Percentiles rank a stretch among this genome's conserved stretches.
Conservation (phyloP, 37 sponge, comb jelly and placozoan species). For the Ephydatia muelleri region DNA sequence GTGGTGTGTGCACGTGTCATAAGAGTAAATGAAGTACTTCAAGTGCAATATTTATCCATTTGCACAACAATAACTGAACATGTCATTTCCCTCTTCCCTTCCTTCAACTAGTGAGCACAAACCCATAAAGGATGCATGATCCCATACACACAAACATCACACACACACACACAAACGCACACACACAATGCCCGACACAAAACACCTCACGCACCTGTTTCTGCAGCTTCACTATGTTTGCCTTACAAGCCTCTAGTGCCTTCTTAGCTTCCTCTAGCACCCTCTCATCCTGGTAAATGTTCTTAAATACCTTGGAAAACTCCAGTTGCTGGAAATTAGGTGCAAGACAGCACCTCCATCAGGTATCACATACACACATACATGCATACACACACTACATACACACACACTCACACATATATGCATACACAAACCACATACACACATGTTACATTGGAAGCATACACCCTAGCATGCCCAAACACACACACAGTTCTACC, state of each 20-base stretch:
- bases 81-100: no score
- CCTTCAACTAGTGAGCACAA: no score
- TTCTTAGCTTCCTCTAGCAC: constrained; percentile 41
- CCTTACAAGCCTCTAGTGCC: constrained; percentile 17
- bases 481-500: not conserved
- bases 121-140: no score
- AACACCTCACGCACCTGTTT: constrained; percentile 47
- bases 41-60: no score
- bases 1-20: no score
- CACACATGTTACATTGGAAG: not conserved
- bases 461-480: not conserved
- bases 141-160: no score
- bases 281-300: constrained; percentile 47
- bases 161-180: not conserved
- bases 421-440: not conserved
- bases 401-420: no score
- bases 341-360: not conserved
- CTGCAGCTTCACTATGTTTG: constrained; percentile 24
- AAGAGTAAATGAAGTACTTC: no score
- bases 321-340: constrained; percentile 7
- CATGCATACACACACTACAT: not conserved
- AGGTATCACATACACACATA: not conserved
- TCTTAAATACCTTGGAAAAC: constrained; percentile 28
- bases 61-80: no score
- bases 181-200: no score